Evolutionary conservation across 2,888 invertebrate genomes (phyloP), one percentile per base, ranked within the genome.

Genomic region (Peribatodes rhomboidaria): DNA sequence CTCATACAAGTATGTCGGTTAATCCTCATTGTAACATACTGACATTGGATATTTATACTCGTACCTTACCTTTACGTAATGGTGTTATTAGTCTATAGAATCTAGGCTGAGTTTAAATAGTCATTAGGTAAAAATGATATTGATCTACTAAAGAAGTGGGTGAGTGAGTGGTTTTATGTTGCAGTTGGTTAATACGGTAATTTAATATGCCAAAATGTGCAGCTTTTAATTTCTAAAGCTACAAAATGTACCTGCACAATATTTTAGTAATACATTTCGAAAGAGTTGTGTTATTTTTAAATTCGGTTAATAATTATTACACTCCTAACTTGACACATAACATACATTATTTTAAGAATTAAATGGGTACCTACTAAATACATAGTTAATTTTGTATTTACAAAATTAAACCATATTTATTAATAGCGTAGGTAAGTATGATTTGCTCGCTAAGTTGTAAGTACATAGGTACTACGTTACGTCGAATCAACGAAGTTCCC

Each of bases 61-160:
- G n/a, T n/a, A n/a, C n/a, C n/a, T 37, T 50, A 49, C 16, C 59
- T 33, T 60, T 60, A 46, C 14, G n/a, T 58, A 58, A 50, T 37
- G 39, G 50, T 33, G 41, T 58, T n/a, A 33, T 41, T 50, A 53
- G 42, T 42, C 16, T 22, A 8, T 46, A 53, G 37, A 35, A 61
- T 56, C 46, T 56, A 53, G 55, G 64, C 54, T 58, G 37, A 54
- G 54, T 58, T 57, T 49, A 61, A 59, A 65, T 65, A 61, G 27
- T 33, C 54, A 62, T 67, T 61, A 60, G 47, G 35, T 18, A 50
- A 33, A 37, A 37, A 39, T 54, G 60, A 54, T 59, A 65, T 62
- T 62, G 68, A 65, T 65, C 59, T 62, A 68, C 52, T 68, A 61
- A 58, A 39, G 31, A 58, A 61, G 41, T 68, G 37, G 58, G 60